These are phyloP conservation scores for Pseudomyrmex concolor DNA, from an alignment of 1,140 invertebrate species.

Conservation along the genomic window DNA sequence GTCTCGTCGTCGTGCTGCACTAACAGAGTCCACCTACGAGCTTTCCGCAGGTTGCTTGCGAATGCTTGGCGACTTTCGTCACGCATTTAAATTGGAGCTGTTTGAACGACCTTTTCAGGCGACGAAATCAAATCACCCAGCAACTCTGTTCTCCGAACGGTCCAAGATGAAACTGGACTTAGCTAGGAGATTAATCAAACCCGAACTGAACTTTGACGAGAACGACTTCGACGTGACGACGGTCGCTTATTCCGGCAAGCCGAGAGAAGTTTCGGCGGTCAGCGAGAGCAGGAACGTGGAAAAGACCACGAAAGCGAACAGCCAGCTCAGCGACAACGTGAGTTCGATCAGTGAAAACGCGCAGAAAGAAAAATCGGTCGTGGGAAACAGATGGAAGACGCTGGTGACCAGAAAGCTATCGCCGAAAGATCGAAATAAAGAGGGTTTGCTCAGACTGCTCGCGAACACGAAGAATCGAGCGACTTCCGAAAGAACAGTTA, in stretches of 20 bases:
- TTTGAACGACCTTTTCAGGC: slow-evolving; percentile 81
- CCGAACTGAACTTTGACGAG: slow-evolving; percentile 78
- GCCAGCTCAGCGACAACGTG: slow-evolving; percentile 12
- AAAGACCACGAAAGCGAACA: slow-evolving; percentile 51
- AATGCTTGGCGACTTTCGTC: slow-evolving; percentile 51
- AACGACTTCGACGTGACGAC: slow-evolving; percentile 69
- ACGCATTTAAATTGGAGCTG: slow-evolving; percentile 68
- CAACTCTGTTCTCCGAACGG: slow-evolving; percentile 75
- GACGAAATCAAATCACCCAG: slow-evolving; percentile 76
- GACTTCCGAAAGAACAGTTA: slow-evolving; percentile 50
- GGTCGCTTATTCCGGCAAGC: slow-evolving; percentile 63
- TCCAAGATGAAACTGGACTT: slow-evolving; percentile 82
- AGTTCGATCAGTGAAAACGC: background rate
- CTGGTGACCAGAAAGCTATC: slow-evolving; percentile 19
- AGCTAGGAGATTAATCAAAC: slow-evolving; percentile 80
- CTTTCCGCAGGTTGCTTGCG: slow-evolving; percentile 66
- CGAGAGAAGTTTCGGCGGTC: slow-evolving; percentile 56
- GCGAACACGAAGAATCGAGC: slow-evolving; percentile 50
- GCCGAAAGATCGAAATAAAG: background rate
- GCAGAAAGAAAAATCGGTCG: slow-evolving; percentile 9
- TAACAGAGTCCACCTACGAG: slow-evolving; percentile 72
- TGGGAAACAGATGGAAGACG: slow-evolving; percentile 32
- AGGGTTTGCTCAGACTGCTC: background rate
- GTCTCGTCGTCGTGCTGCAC: slow-evolving; percentile 52
- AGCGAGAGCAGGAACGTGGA: slow-evolving; percentile 73